Base-by-base conservation (phyloP, 2,797 vertebrate species). In the Nasua narica region DNA sequence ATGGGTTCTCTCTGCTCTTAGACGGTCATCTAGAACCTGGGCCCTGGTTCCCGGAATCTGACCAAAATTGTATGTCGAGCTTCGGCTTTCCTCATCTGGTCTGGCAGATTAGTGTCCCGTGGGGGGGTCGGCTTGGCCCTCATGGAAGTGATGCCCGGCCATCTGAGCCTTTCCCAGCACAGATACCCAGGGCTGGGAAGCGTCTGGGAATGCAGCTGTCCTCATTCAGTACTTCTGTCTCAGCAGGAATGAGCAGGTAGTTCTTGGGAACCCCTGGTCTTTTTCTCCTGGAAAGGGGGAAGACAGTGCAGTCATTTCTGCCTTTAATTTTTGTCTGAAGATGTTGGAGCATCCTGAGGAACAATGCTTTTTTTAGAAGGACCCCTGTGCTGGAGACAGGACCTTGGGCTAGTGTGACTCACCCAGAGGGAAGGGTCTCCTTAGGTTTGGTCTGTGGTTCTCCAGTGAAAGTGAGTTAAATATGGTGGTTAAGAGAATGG, bases 1-100 rank as follows among this genome's bases (percentile, higher is more conserved):
- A 98, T 21, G 37, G 76, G 52, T 77, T 46, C 9, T 81, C 46
- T 90, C 70, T 70, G 25, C 67, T 32, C 21, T 16, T 62, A 82
- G 56, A 48, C 9, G 32, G 43, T 74, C 37, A 6, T 79, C 60
- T 35, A 25, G 69, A 95, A 48, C n/a, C 25, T 37, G 69, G 69
- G 37, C 56, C 93, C 86, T 56, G 69, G 50, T 62, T 82, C 86
- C 19, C 3, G 40, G 48, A 54, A 29, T 58, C 79, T 56, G 58
- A 43, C 70, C 62, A 46, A 23, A 60, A 13, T 54, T 58, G 11
- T 18, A 1, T 72, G 32, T 76, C 0, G 0, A 35, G 3, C 52
- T 14, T 40, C 25, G 19, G 48, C 88, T 3, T 35, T 92, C 25
- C 54, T 91, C 19, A 35, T 32, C 8, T 77, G 86, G 56, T 56